These are phyloP conservation scores for Trissonchulus latispiculum DNA, from an alignment of 2,888 invertebrate genomes.

Conservation along the genomic window DNA sequence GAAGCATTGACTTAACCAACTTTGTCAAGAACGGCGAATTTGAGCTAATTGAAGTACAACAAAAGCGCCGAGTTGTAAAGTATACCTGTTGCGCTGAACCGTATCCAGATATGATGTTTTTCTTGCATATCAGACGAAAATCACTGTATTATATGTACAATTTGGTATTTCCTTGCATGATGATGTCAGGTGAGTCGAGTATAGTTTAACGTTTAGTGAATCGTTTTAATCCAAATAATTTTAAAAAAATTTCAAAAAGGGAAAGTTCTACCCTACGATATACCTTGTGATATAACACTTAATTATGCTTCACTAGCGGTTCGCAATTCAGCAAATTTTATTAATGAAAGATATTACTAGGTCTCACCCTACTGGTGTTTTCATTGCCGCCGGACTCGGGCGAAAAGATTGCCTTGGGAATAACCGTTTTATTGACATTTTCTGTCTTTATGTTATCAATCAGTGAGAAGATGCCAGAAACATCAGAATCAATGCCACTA, in stretches of 20 bases:
- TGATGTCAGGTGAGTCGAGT: conserved; percentile 35
- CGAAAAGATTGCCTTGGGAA: conserved; percentile 45
- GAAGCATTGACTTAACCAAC: conserved; percentile 8
- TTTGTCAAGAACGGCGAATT: conserved; percentile 12
- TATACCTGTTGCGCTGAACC: conserved; percentile 18
- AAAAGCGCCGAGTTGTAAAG: conserved; percentile 15
- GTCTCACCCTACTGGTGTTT: conserved; percentile 42
- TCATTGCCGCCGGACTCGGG: conserved; percentile 44
- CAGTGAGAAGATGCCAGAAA: conserved; percentile 47
- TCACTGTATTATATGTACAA: conserved; percentile 47
- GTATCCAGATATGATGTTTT: conserved; percentile 16
- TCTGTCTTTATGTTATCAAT: conserved; percentile 46
- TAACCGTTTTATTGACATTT: conserved; percentile 46
- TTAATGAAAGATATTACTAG: too few species aligned
- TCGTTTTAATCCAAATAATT: too few species aligned
- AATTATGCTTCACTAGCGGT: too few species aligned
- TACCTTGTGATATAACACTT: too few species aligned
- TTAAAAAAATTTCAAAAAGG: too few species aligned
- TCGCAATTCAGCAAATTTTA: too few species aligned
- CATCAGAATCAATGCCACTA: conserved; percentile 45
- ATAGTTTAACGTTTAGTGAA: too few species aligned
- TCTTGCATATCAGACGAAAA: conserved; percentile 14
- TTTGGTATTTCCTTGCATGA: conserved; percentile 44
- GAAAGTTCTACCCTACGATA: too few species aligned
- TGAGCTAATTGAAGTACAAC: conserved; percentile 9